phyloP scores from a whole-genome alignment of 2,113 vertebrate species.

The Morone saxatilis region DNA sequence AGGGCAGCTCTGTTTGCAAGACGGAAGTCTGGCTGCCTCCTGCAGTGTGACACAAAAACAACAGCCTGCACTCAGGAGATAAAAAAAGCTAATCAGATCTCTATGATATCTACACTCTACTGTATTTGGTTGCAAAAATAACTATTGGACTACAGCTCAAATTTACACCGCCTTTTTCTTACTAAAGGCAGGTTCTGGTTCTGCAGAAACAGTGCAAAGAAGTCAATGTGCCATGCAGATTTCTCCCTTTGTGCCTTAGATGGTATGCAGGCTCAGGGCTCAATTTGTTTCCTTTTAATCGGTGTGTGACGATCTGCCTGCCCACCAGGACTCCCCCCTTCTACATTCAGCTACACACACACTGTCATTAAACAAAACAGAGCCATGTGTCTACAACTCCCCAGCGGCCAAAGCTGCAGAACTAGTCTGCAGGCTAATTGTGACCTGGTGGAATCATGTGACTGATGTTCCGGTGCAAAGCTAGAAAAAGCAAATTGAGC shows the following conservation, averaged over 20 bases:
- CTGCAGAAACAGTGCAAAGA: constrained; percentile 32
- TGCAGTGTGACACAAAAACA: constrained; percentile 66
- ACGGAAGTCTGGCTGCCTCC: constrained; percentile 60
- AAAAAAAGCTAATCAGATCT: constrained; percentile 38
- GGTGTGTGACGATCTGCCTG: constrained; percentile 62
- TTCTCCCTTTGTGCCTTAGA: constrained; percentile 39
- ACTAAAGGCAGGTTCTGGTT: constrained; percentile 3
- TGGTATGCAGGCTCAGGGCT: constrained; percentile 45
- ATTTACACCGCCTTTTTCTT: constrained; percentile 31
- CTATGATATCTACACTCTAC: constrained; percentile 14
- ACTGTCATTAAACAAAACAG: constrained; percentile 80
- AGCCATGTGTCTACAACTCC: constrained; percentile 76
- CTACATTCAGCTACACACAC: constrained; percentile 59
- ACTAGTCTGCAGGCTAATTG: constrained; percentile 72
- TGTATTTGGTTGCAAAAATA: constrained; percentile 24
- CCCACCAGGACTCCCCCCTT: constrained; percentile 54
- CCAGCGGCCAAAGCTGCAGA: constrained; percentile 51
- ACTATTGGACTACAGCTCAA: constrained; percentile 12
- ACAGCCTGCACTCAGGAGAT: constrained; percentile 26
- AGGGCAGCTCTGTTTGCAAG: constrained; percentile 48
- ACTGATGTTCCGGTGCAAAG: constrained; percentile 58
- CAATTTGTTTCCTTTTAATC: constrained; percentile 75
- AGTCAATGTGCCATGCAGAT: constrained; percentile 39
- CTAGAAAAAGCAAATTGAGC: constrained; percentile 58
- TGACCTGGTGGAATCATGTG: constrained; percentile 74